These are phyloP conservation scores for Arvicanthis niloticus DNA, from an alignment of 2,113 vertebrate species.

Conservation along the genomic window DNA sequence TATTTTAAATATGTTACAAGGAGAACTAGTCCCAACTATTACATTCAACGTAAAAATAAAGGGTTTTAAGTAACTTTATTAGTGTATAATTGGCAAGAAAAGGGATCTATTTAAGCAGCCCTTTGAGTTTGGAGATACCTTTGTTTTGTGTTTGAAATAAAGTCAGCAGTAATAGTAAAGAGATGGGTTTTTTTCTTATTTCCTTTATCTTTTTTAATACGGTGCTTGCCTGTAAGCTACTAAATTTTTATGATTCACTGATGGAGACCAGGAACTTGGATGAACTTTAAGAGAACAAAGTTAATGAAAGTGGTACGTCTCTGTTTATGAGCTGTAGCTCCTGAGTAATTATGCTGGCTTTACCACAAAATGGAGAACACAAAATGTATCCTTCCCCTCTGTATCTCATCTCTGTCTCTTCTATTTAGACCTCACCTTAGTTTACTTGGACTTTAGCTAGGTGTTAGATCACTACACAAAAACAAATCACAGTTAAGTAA, in stretches of 20 bases:
- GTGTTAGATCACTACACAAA: neutral
- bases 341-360: neutral
- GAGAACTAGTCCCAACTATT: neutral
- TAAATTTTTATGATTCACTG: neutral
- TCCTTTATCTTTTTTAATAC: conserved; percentile 12
- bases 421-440: neutral
- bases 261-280: neutral
- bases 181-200: neutral
- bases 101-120: neutral
- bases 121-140: neutral
- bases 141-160: neutral
- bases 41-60: neutral
- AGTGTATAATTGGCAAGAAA: neutral
- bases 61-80: neutral
- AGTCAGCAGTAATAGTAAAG: neutral
- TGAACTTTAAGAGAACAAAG: neutral
- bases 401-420: neutral
- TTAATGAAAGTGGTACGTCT: neutral
- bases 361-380: neutral
- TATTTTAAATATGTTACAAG: neutral
- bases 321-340: neutral
- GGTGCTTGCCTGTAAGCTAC: neutral
- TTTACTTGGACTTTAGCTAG: neutral
- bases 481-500: neutral
- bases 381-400: neutral